Evolutionary conservation across 2,888 invertebrate species (phyloP).

Genomic region (Tetragonula carbonaria): DNA sequence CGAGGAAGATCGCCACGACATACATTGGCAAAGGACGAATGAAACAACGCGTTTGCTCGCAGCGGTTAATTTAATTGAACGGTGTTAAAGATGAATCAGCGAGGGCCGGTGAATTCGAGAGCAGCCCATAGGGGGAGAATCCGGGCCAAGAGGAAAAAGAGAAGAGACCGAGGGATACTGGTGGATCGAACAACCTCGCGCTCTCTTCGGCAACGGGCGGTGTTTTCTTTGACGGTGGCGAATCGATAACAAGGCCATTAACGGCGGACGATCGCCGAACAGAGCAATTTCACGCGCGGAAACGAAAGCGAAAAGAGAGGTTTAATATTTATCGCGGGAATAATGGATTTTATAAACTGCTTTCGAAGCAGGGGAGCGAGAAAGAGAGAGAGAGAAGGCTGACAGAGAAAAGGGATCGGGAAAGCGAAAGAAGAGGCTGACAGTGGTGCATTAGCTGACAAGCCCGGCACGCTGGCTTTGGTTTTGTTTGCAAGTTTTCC

Average conservation of each 20-base stretch:
- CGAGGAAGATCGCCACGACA: slow-evolving; percentile 14
- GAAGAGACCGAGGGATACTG: not conserved
- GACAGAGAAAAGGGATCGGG: not conserved
- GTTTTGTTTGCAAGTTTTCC: slow-evolving; percentile 68
- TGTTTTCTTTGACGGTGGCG: slow-evolving; percentile 58
- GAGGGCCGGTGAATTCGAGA: not conserved
- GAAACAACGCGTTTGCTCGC: not conserved
- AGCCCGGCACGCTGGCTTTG: slow-evolving; percentile 22
- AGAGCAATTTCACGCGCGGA: slow-evolving; percentile 63
- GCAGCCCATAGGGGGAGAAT: not conserved
- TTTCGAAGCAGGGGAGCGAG: slow-evolving; percentile 33
- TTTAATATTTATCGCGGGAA: slow-evolving; percentile 71
- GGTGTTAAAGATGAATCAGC: slow-evolving; percentile 55
- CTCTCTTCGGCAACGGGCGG: not conserved
- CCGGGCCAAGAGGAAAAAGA: not conserved
- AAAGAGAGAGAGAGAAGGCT: slow-evolving; percentile 8
- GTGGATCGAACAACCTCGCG: slow-evolving; percentile 9
- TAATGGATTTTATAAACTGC: slow-evolving; percentile 73
- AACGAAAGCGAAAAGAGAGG: slow-evolving; percentile 60
- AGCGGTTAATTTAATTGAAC: slow-evolving; percentile 12
- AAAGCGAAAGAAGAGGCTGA: slow-evolving; percentile 13
- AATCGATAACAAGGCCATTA: slow-evolving; percentile 71
- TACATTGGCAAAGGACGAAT: not conserved
- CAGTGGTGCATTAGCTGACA: slow-evolving; percentile 61
- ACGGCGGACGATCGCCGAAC: slow-evolving; percentile 51